Base-by-base conservation (phyloP, 2,113 vertebrate genomes). In the Leucoraja erinaceus region DNA sequence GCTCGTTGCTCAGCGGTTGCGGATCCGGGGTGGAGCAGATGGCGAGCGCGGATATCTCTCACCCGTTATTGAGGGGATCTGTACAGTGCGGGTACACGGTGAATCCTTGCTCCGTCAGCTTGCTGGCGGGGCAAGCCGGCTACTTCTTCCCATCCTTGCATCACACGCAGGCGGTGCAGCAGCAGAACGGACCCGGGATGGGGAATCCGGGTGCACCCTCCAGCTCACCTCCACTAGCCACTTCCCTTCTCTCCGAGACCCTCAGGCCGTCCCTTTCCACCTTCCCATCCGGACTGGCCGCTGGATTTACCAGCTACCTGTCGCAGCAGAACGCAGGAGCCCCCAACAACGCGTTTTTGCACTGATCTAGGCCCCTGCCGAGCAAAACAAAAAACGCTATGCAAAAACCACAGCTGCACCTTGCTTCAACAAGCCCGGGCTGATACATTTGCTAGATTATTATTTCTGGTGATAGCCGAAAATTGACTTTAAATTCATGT, bases 61-160 rank as follows among this genome's bases (percentile, higher is more conserved):
- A 96, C 77, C 95, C 96, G 88, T 93, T 96, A 68, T 94, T 95
- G 5, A 94, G 95, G 63, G 95, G 96, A 0, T 95, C 95, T 1
- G 94, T 94, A 31, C 95, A 94, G 0, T 93, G 95, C 76, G 68
- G 90, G 16, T 97, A 96, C 94, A 95, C 96, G 61, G 95, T 96
- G 94, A 96, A 94, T 94, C 93, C 96, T 91, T 95, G 96, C 72
- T 96, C 96, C 28, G 96, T 96, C 16, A 96, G 96, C 68, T 94
- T 97, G 66, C 94, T 96, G 22, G 96, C 96, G 8, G 96, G 96
- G 61, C 96, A 96, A 94, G 93, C 94, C 0, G 96, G 96, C 0
- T 97, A 96, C 59, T 95, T 96, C 79, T 95, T 96, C 93, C 96
- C 96, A n/a, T 96, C 96, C 93, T 94, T 77, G 78, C 95, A 95